Evolutionary conservation across 2,113 vertebrate species (phyloP), one percentile per base, ranked within the genome.

Genomic region (Donacobius atricapilla): DNA sequence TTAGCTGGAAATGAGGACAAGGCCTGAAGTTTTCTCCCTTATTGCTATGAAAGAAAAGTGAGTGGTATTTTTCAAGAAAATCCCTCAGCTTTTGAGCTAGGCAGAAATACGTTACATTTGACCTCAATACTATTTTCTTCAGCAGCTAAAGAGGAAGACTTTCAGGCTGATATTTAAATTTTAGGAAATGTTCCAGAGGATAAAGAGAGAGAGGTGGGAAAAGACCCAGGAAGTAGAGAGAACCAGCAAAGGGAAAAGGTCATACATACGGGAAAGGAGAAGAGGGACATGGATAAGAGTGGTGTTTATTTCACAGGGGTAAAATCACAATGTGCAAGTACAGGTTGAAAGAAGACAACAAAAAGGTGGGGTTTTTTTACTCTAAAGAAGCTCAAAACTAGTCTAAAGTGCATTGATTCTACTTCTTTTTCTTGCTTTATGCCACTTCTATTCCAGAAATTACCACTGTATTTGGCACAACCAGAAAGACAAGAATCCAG

Each of bases 1-100:
- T 79, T 92, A 88, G 45, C 65, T 97, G 68, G 79, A 91, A 93
- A 88, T 60, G 33, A 39, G 89, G 71, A 90, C 47, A 54, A 72
- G 51, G 21, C 44, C 79, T 89, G 90, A 91, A 85, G 71, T 80
- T 96, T 95, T 61, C 39, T 93, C 40, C 25, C 33, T 88, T 18
- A 21, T 70, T 4, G 2, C 63, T 83, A 11, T 61, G 65, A 86
- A 86, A 84, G n/a, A n/a, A 89, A 25, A 31, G 28, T 57, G 40
- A 51, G 56, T 25, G 33, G 13, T 48, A 42, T 90, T 88, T 85
- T 87, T 71, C 45, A 45, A 72, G 80, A 60, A 84, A 93, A 44
- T 15, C 48, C 27, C 53, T 76, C 25, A n/a, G 60, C 16, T 83
- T 89, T 90, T 68, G 40, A 83, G 60, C 31, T 16, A n/a, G 44